Base-by-base conservation (phyloP, 2,113 vertebrate species). In the Serilophus lunatus region DNA sequence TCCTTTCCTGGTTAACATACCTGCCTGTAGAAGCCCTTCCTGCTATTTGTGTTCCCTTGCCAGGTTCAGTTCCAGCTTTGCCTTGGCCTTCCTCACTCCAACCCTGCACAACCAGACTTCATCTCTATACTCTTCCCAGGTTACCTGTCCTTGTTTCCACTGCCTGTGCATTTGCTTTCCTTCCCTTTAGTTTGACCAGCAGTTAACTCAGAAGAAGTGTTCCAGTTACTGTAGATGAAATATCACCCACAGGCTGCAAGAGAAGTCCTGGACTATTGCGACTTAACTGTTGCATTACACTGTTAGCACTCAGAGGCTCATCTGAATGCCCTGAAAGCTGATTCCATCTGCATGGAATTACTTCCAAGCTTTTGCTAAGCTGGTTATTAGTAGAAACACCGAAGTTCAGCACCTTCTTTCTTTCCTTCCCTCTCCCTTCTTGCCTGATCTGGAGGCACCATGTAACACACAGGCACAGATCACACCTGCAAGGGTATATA, bases 401-500 rank as follows among this genome's bases (percentile, higher is more conserved):
- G 6, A 49, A n/a, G 51, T 36, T 51, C 5, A 45, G 29, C 69
- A 36, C n/a, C 33, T 33, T 22, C 18, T 51, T 79, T 35, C 51
- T 10, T 66, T 59, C 23, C 56, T 59, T n/a, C 23, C 42, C 31
- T 54, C 42, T 71, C 22, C 28, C 4, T 13, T 71, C 31, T 40
- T 60, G 7, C 33, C 40, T 51, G 7, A 22, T 33, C 40, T 31
- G 14, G 33, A 75, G 26, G 35, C 56, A 28, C 40, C 10, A 5
- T 5, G 9, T 10, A 76, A 8, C 24, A 29, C 15, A 26, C 26
- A 61, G 0, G 1, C 54, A 80, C 5, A 44, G 14, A 14, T n/a
- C 10, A 23, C 63, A 49, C 0, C 0, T 35, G 12, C 28, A 19
- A 2, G 3, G 6, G 20, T 33, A 17, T 9, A 2, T 5, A 29